phyloP scores from a whole-genome alignment of 2,113 vertebrate genomes.

The Machaerirhynchus nigripectus region DNA sequence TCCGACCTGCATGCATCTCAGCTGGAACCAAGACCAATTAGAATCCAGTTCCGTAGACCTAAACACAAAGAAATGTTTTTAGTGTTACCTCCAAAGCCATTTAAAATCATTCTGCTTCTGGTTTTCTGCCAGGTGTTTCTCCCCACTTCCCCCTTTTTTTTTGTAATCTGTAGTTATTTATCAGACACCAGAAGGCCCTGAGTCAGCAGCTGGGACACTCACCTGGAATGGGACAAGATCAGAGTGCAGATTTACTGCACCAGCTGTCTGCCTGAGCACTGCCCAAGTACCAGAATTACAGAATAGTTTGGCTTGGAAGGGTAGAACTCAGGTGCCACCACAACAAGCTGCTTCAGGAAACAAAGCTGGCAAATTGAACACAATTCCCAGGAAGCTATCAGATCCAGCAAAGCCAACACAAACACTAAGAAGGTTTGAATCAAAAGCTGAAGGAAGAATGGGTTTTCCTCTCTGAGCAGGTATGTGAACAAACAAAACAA shows the following conservation, averaged over 20 bases:
- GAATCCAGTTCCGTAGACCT: slow-evolving; percentile 97
- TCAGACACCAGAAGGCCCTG: background rate
- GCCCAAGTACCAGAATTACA: background rate
- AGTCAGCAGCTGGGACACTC: background rate
- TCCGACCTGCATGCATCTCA: slow-evolving; percentile 96
- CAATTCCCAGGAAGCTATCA: background rate
- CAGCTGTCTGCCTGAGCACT: background rate
- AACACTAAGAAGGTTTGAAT: background rate
- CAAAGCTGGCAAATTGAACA: background rate
- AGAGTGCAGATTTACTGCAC: background rate
- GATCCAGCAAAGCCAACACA: background rate
- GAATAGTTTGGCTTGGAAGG: background rate
- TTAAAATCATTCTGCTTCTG: background rate
- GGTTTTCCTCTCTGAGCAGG: background rate
- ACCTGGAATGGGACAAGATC: background rate
- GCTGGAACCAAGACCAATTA: slow-evolving; percentile 97
- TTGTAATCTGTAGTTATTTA: background rate
- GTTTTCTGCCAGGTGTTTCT: background rate
- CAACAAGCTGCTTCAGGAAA: background rate
- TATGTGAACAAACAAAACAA: background rate
- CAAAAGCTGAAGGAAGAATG: background rate
- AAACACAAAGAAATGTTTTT: background rate
- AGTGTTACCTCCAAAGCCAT: background rate
- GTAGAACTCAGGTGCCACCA: background rate
- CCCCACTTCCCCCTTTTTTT: accelerated